Percentiles rank a stretch among this genome's conserved stretches.
Evolutionary conservation across 2,888 invertebrate species (phyloP).

Genomic region (Aspidiotus rigidus): DNA sequence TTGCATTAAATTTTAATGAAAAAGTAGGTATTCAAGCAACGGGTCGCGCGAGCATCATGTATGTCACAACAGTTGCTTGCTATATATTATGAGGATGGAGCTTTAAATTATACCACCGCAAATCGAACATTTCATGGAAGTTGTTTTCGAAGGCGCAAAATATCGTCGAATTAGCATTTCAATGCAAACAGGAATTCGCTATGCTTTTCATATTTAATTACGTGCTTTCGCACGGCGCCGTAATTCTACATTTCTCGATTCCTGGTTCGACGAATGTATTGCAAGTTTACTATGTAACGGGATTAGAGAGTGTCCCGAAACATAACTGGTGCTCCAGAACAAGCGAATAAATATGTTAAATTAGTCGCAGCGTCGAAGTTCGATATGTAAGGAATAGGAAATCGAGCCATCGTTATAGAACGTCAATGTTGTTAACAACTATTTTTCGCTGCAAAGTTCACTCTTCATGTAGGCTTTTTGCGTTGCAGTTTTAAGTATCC

Average conservation of each 20-base stretch:
- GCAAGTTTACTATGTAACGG: not conserved
- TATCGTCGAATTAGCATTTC: constrained; percentile 3
- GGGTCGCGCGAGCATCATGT: no score
- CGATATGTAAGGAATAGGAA: no score
- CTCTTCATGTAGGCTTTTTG: no score
- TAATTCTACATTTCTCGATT: not conserved
- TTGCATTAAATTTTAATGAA: no score
- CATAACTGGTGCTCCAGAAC: not conserved
- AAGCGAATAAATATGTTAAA: constrained; percentile 2
- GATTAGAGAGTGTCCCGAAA: not conserved
- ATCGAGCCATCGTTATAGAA: no score
- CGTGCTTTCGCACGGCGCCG: not conserved
- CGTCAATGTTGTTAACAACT: no score
- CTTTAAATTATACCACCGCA: not conserved
- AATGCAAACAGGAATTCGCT: not conserved
- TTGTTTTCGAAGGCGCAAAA: not conserved
- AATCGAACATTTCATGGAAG: not conserved
- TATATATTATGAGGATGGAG: no score
- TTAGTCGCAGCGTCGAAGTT: not conserved
- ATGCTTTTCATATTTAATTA: constrained; percentile 2
- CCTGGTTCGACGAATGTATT: not conserved
- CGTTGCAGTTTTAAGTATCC: no score
- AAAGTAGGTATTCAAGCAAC: no score
- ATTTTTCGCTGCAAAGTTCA: no score
- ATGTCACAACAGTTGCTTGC: no score